Evolutionary conservation across 2,113 vertebrate genomes (phyloP).

Genomic region (Burhinus oedicnemus): DNA sequence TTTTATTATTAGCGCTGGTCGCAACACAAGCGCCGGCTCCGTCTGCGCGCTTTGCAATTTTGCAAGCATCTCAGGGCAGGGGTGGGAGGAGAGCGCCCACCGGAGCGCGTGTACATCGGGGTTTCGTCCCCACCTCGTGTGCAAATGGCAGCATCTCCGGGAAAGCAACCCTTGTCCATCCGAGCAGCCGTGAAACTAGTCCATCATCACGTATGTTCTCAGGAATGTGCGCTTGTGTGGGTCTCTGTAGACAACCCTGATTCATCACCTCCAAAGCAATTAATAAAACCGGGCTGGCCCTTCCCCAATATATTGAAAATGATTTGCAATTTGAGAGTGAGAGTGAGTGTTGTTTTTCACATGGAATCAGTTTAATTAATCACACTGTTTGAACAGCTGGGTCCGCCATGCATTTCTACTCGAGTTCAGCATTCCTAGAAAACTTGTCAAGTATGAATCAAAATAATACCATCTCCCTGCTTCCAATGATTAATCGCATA

Average conservation of each 20-base stretch:
- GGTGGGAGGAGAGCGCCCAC: not conserved
- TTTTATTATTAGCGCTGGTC: conserved; percentile 41
- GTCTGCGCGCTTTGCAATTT: not conserved
- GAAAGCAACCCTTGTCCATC: not conserved
- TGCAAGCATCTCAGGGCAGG: not conserved
- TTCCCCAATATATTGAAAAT: conserved; percentile 75
- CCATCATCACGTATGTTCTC: conserved; percentile 57
- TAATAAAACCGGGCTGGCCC: conserved; percentile 70
- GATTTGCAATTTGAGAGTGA: conserved; percentile 78
- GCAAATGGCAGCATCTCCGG: conserved; percentile 1
- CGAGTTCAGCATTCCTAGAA: conserved; percentile 78
- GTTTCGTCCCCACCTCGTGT: conserved; percentile 1
- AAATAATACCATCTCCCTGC: conserved; percentile 80
- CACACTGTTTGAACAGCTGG: conserved; percentile 98
- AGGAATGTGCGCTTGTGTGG: conserved; percentile 59
- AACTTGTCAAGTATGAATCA: conserved; percentile 84
- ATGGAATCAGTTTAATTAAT: conserved; percentile 99
- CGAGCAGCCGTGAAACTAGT: not conserved
- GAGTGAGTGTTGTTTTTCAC: conserved; percentile 91
- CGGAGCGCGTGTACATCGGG: not conserved
- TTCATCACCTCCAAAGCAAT: conserved; percentile 70
- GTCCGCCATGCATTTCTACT: conserved; percentile 79
- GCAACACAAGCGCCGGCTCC: not conserved
- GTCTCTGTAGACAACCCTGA: conserved; percentile 60
- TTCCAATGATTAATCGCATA: conserved; percentile 73